Evolutionary conservation across 2,888 invertebrate genomes (phyloP), one percentile per base, ranked within the genome.

Genomic region (Halictus quadricinctus): DNA sequence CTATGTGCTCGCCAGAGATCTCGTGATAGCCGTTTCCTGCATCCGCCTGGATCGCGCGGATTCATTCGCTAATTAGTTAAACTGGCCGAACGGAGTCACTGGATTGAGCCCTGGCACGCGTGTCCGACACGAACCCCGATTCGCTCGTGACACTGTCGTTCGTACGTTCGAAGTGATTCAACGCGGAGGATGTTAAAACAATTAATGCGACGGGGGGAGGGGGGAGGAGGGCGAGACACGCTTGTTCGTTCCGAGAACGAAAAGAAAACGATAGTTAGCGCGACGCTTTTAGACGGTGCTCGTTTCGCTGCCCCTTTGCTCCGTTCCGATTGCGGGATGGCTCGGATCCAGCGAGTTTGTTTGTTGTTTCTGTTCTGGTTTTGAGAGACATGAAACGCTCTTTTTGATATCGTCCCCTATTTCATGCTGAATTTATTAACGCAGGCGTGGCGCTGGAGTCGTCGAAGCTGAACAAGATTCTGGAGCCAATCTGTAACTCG

Each of bases 21-120:
- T 50, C 81, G 83, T 85, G 89, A 88, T 85, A 75, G 74, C 81
- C 79, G 78, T 76, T 88, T 88, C 87, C 88, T 88, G 88, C 79
- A 76, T 85, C 87, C 89, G 88, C 89, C 81, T 89, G 78, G 83
- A 89, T 80, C 81, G 74, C 78, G 74, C 76, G 77, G 79, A 85
- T 83, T 88, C 76, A 73, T 70, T 75, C 21, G n/a, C 46, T 85
- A 89, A 88, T 88, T 88, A 88, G 50, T 79, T 85, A 70, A 88
- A 84, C 69, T 72, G 36, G 29, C 25, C 72, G 46, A 72, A 66
- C 69, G 54, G 48, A 80, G 29, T 15, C 36, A 50, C 41, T 25
- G 29, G 25, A 76, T 72, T 29, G 69, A 76, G 48, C 80, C 66
- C 48, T 36, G 75, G 70, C 76, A 69, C 76, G 80, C 80, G 76